A percentile compares a stretch with the other conserved stretches of the same genome.
Evolutionary conservation across 2,113 vertebrate genomes (phyloP).

Genomic region (Pristiophorus japonicus): DNA sequence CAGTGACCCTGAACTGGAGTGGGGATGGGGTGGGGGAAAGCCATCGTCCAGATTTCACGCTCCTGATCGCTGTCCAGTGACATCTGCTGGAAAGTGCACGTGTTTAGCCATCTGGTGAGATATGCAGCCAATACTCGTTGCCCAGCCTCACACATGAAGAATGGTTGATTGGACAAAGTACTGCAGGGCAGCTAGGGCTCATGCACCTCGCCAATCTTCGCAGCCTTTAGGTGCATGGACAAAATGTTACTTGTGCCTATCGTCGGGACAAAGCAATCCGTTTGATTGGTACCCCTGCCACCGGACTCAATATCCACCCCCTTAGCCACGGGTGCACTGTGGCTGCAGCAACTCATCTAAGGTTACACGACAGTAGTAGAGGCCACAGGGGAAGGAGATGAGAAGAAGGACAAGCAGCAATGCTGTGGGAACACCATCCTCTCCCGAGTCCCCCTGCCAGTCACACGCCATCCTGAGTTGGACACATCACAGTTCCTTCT

Average conservation of each 20-base stretch:
- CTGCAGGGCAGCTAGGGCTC: neutral
- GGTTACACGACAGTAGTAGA: neutral
- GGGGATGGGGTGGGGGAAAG: neutral
- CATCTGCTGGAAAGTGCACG: neutral
- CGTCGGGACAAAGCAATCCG: neutral
- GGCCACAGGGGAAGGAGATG: neutral
- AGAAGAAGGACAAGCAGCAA: neutral
- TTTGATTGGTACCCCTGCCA: neutral
- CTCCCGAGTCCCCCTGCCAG: neutral
- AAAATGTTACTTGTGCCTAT: neutral
- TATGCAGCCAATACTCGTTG: neutral
- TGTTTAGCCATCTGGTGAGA: neutral
- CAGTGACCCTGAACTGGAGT: neutral
- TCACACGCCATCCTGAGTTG: neutral
- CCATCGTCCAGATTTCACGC: neutral
- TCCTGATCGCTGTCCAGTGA: neutral
- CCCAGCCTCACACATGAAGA: neutral
- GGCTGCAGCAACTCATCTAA: neutral
- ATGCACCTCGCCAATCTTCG: neutral
- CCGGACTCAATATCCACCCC: neutral
- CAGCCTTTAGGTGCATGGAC: neutral
- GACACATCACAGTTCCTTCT: neutral
- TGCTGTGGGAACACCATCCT: no score
- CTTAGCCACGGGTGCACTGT: no score
- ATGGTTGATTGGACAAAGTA: neutral